Evolutionary conservation across 2,113 vertebrate genomes (phyloP).

Genomic region (Bambusicola thoracicus): DNA sequence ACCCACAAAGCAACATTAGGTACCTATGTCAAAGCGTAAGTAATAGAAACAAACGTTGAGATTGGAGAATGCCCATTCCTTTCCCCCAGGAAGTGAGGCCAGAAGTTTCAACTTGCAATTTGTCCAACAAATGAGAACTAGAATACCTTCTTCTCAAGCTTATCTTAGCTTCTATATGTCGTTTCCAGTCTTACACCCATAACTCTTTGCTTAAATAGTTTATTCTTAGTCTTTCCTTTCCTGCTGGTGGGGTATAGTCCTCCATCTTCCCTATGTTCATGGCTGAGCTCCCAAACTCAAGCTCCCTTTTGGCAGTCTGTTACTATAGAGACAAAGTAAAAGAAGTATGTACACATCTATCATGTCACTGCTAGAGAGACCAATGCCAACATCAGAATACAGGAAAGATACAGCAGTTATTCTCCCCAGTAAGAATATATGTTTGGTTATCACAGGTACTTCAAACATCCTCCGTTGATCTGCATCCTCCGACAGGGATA

Average conservation of each 20-base stretch:
- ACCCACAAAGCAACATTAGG: neutral
- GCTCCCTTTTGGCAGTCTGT: neutral
- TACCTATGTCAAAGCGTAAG: neutral
- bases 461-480: neutral
- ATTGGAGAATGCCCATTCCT: neutral
- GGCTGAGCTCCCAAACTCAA: neutral
- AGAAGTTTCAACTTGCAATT: neutral
- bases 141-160: neutral
- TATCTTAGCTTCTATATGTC: neutral
- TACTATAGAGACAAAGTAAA: slow-evolving; percentile 37
- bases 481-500: neutral
- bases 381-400: neutral
- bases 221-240: neutral
- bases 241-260: neutral
- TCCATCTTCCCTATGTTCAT: neutral
- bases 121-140: neutral
- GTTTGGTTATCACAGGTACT: neutral
- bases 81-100: neutral
- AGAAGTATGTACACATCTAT: neutral
- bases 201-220: neutral
- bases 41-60: neutral
- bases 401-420: neutral
- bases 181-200: neutral
- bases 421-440: neutral
- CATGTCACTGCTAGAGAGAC: neutral